Conservation (phyloP, 2,797 vertebrate species). For the Pachyuromys duprasi region DNA sequence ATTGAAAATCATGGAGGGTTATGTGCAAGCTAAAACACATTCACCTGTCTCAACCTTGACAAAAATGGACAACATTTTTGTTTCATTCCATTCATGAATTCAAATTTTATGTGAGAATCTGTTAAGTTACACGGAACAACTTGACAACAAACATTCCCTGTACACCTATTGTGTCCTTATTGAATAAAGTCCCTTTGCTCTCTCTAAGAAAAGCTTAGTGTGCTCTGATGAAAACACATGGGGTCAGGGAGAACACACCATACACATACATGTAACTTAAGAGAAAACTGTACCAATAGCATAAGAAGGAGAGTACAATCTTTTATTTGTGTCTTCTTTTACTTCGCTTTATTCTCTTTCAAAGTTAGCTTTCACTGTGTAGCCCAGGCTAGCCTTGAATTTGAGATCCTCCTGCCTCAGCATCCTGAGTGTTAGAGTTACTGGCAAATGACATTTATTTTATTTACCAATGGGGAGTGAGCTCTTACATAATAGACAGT, state of each 20-base stretch:
- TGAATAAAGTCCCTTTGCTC: not conserved
- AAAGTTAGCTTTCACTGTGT: not conserved
- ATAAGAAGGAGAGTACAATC: not conserved
- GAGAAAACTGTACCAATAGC: not conserved
- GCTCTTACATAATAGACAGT: not conserved
- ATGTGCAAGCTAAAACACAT: not conserved
- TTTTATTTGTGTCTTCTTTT: not conserved
- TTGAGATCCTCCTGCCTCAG: not conserved
- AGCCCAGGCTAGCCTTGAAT: not conserved
- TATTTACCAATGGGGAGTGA: not conserved
- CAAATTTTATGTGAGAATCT: constrained; percentile 42
- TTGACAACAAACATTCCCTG: not conserved
- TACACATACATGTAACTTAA: not conserved
- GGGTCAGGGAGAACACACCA: not conserved
- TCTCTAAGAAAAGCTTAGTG: not conserved
- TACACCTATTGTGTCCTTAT: not conserved
- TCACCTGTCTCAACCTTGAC: not conserved
- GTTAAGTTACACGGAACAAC: not conserved
- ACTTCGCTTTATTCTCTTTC: not conserved
- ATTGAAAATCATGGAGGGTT: not conserved
- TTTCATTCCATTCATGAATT: constrained; percentile 46
- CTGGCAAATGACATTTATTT: not conserved
- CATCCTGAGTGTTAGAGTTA: not conserved
- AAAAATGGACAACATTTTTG: not conserved
- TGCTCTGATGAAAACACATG: not conserved